phyloP scores from a whole-genome alignment of 2,888 invertebrate species.

The Acanthopleura granulata region DNA sequence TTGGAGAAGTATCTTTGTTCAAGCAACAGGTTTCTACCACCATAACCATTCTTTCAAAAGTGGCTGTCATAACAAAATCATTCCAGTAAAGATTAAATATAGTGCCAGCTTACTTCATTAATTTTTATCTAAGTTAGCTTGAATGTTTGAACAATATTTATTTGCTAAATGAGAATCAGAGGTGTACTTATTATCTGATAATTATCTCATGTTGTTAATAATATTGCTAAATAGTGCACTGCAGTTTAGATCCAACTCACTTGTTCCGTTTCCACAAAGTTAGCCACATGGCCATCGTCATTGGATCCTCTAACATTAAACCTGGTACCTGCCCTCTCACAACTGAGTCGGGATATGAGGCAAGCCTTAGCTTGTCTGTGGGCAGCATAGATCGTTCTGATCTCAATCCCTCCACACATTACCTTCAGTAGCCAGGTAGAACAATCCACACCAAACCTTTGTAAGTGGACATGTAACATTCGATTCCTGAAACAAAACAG shows the following conservation, averaged over 20 bases:
- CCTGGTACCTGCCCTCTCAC: conserved; percentile 96
- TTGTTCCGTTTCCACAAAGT: conserved; percentile 99
- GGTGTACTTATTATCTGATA: too few species aligned
- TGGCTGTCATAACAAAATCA: too few species aligned
- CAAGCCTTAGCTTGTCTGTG: conserved; percentile 91
- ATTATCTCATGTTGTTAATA: too few species aligned
- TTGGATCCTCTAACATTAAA: conserved; percentile 99
- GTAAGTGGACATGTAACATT: conserved; percentile 92
- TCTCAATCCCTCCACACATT: conserved; percentile 98
- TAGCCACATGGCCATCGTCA: conserved; percentile 99
- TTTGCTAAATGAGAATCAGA: too few species aligned
- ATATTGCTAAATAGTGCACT: too few species aligned
- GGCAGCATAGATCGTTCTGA: conserved; percentile 97
- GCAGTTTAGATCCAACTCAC: conserved; percentile 74
- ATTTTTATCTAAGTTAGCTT: too few species aligned
- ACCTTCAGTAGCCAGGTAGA: conserved; percentile 92
- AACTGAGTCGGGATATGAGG: conserved; percentile 95
- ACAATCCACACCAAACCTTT: conserved; percentile 91
- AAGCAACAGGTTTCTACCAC: too few species aligned
- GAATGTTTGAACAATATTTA: too few species aligned
- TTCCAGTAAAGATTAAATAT: too few species aligned
- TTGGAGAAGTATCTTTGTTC: too few species aligned
- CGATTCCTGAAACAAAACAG: conserved; percentile 79
- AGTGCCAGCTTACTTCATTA: too few species aligned
- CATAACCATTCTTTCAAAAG: too few species aligned